Evolutionary conservation across 2,113 vertebrate genomes (phyloP).

Genomic region (Vidua chalybeata): DNA sequence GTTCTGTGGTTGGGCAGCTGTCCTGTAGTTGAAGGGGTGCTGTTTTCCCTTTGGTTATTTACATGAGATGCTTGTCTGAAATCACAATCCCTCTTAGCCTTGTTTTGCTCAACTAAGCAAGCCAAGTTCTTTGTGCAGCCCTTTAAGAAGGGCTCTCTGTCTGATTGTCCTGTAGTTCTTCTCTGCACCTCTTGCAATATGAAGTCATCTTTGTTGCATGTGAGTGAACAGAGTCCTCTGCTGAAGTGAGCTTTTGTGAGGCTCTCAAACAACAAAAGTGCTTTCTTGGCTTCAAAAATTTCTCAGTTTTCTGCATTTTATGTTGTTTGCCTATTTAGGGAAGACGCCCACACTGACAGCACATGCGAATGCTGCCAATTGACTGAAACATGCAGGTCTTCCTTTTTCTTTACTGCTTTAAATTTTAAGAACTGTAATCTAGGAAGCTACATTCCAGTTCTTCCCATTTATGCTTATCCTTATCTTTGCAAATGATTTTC

Average conservation of each 20-base stretch:
- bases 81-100: background rate
- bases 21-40: background rate
- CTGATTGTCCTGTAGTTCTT: background rate
- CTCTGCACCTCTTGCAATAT: background rate
- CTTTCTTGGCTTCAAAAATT: background rate
- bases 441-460: background rate
- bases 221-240: background rate
- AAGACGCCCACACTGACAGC: background rate
- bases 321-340: background rate
- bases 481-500: background rate
- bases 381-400: background rate
- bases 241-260: slow-evolving; percentile 7
- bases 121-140: background rate
- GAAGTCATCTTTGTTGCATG: background rate
- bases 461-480: background rate
- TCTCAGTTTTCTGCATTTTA: background rate
- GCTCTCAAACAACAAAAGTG: background rate
- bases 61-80: background rate
- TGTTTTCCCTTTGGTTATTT: background rate
- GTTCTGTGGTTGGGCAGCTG: background rate
- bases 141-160: background rate
- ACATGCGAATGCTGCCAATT: background rate
- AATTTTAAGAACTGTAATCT: background rate
- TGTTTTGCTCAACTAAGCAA: background rate
- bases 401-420: background rate